Conservation (phyloP, 2,797 vertebrate species). For the Sebastes vulpes region DNA sequence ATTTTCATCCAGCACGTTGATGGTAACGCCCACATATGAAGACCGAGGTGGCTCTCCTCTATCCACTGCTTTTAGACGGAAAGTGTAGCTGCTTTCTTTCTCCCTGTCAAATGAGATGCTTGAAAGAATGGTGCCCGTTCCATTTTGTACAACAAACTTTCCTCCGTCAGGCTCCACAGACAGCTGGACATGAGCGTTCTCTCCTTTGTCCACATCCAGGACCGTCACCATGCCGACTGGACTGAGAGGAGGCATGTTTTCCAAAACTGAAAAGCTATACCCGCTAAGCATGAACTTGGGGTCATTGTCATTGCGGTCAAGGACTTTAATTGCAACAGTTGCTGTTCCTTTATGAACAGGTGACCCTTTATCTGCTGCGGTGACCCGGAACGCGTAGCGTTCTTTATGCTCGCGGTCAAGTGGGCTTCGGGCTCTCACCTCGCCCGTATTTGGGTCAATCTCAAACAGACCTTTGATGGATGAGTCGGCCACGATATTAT, state of each 20-base stretch:
- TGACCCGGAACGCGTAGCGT: constrained; percentile 94
- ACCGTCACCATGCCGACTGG: constrained; percentile 99
- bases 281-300: constrained; percentile 98
- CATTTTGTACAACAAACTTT: constrained; percentile 98
- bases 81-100: constrained; percentile 98
- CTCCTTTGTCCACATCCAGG: constrained; percentile 95
- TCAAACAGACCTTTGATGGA: constrained; percentile 94
- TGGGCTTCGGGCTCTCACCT: constrained; percentile 93
- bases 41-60: constrained; percentile 94
- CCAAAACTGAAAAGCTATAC: constrained; percentile 98
- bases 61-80: constrained; percentile 96
- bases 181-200: constrained; percentile 93
- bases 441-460: constrained; percentile 93
- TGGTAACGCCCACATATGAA: constrained; percentile 96
- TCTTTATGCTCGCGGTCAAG: constrained; percentile 96
- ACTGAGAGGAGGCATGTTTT: constrained; percentile 98
- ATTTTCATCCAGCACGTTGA: constrained; percentile 98
- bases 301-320: constrained; percentile 98
- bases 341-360: constrained; percentile 96
- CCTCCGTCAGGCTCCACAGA: constrained; percentile 96
- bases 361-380: constrained; percentile 94
- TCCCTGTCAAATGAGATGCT: constrained; percentile 98
- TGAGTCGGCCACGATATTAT: constrained; percentile 91
- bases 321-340: constrained; percentile 93
- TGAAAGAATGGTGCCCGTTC: constrained; percentile 97